These are phyloP conservation scores for Zhengitettix transpicula DNA, from an alignment of 2,888 invertebrate genomes.

Conservation along the genomic window DNA sequence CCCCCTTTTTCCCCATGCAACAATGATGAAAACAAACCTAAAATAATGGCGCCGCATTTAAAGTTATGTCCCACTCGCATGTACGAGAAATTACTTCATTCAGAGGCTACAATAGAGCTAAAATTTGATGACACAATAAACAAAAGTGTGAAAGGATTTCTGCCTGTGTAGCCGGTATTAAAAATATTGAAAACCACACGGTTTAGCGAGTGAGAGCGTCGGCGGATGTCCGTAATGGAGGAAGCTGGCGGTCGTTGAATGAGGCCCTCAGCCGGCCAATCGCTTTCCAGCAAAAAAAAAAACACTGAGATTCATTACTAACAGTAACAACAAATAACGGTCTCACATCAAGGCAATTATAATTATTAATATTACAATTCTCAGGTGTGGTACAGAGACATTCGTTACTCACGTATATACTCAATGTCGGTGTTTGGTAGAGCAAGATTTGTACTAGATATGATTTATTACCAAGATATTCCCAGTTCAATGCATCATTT, in stretches of 20 bases:
- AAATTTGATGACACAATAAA: background rate
- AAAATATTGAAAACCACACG: background rate
- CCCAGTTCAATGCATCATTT: too few relatives aligned
- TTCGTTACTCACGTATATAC: too few relatives aligned
- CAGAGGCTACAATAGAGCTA: background rate
- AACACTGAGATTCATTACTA: too few relatives aligned
- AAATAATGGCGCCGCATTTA: background rate
- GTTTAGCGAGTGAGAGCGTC: background rate
- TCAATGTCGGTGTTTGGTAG: too few relatives aligned
- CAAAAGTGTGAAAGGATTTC: background rate
- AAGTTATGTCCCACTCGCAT: background rate
- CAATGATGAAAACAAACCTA: background rate
- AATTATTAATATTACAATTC: too few relatives aligned
- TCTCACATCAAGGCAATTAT: too few relatives aligned
- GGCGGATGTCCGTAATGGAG: background rate
- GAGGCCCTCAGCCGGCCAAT: background rate
- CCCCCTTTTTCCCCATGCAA: background rate
- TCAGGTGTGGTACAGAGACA: too few relatives aligned
- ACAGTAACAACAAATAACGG: too few relatives aligned
- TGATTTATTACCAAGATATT: too few relatives aligned
- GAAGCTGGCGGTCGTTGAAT: background rate
- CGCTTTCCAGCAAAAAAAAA: background rate
- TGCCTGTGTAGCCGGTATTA: background rate
- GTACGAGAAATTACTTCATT: background rate
- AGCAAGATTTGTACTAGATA: too few relatives aligned